Evolutionary conservation across 2,888 invertebrate species (phyloP).

Genomic region (Cactoblastis cactorum): DNA sequence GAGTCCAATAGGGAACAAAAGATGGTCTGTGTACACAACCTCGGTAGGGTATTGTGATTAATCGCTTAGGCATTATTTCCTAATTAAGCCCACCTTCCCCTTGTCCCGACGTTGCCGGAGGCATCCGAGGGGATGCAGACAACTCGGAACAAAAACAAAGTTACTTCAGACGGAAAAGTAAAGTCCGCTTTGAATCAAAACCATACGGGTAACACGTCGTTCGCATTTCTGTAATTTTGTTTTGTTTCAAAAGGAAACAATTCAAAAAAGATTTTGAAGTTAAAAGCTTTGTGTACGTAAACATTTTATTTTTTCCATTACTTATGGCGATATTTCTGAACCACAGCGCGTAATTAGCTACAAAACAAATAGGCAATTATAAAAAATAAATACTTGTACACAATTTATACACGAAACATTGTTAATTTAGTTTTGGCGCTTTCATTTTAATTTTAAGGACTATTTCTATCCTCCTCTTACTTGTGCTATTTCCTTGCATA

Average conservation of each 20-base stretch:
- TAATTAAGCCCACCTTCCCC: conserved; percentile 75
- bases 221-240: not conserved
- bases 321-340: no score
- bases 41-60: conserved; percentile 57
- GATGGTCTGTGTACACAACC: conserved; percentile 30
- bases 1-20: conserved; percentile 43
- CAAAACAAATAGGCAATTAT: no score
- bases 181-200: conserved; percentile 38
- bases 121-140: conserved; percentile 52
- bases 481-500: no score
- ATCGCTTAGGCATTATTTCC: conserved; percentile 75
- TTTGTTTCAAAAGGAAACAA: not conserved
- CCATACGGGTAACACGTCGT: conserved; percentile 1
- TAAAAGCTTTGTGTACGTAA: no score
- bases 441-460: no score
- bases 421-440: no score
- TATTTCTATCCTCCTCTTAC: no score
- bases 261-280: no score
- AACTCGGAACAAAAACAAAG: conserved; percentile 61
- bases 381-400: no score
- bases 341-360: no score
- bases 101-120: conserved; percentile 32
- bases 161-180: conserved; percentile 52
- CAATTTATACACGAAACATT: no score
- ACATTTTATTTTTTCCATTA: no score